Percentiles rank a stretch among this genome's conserved stretches.
Evolutionary conservation across 2,113 vertebrate genomes (phyloP).

Genomic region (Phasianus colchicus): DNA sequence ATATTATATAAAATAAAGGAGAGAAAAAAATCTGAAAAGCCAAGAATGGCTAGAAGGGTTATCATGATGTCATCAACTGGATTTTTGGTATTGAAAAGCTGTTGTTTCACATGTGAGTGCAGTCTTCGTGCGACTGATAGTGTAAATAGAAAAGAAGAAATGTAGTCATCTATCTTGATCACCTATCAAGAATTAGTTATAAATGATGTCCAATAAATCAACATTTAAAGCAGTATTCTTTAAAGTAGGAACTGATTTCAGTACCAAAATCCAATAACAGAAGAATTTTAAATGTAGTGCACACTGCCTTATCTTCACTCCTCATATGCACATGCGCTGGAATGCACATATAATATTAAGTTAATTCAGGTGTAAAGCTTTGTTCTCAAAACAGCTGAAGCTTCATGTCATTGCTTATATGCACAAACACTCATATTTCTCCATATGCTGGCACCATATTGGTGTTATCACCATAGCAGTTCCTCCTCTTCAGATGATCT

Average conservation of each 20-base stretch:
- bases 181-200: background rate
- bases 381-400: slow-evolving; percentile 37
- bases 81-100: background rate
- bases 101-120: background rate
- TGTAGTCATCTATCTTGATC: background rate
- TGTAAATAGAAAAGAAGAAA: background rate
- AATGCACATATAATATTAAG: background rate
- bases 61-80: background rate
- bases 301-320: background rate
- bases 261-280: background rate
- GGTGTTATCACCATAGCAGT: slow-evolving; percentile 55
- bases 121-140: background rate
- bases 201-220: background rate
- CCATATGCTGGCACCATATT: slow-evolving; percentile 66
- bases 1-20: background rate
- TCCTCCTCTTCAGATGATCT: slow-evolving; percentile 60
- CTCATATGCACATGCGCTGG: fast-evolving
- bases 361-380: slow-evolving; percentile 53
- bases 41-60: background rate
- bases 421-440: slow-evolving; percentile 43
- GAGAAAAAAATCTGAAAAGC: slow-evolving; percentile 13
- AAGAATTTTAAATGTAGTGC: background rate
- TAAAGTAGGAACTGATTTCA: background rate
- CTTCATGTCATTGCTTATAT: slow-evolving; percentile 41
- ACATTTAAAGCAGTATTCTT: background rate